A percentile compares a stretch with the other conserved stretches of the same genome.
Evolutionary conservation across 2,113 vertebrate genomes (phyloP).

Genomic region (Saguinus midas): DNA sequence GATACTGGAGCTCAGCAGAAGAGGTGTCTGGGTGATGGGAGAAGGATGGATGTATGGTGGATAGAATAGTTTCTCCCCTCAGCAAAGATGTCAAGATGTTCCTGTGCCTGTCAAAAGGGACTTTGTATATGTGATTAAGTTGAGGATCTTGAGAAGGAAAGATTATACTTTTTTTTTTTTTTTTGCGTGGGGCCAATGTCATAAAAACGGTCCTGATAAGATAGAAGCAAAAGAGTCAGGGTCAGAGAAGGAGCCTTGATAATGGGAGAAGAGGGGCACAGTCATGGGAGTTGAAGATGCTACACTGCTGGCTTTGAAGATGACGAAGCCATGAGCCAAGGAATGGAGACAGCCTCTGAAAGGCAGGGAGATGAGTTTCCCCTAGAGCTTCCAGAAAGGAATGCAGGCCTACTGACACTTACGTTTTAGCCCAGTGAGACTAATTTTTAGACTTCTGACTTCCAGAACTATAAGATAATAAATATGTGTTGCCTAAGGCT

Average conservation of each 20-base stretch:
- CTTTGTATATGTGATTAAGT: background rate
- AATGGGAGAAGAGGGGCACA: background rate
- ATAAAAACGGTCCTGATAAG: background rate
- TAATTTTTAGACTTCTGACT: background rate
- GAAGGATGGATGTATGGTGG: background rate
- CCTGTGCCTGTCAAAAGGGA: background rate
- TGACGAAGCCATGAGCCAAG: background rate
- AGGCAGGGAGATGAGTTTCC: background rate
- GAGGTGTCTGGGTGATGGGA: background rate
- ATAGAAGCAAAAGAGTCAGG: background rate
- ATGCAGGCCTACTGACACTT: background rate
- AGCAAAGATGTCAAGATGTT: background rate
- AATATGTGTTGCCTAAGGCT: background rate
- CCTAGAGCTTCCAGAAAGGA: background rate
- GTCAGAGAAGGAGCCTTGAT: background rate
- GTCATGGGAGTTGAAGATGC: background rate
- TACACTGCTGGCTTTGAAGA: background rate
- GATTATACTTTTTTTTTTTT: background rate
- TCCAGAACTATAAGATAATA: background rate
- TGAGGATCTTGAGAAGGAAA: background rate
- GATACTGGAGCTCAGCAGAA: background rate
- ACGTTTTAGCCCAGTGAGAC: background rate
- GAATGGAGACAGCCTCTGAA: background rate
- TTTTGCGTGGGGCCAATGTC: background rate
- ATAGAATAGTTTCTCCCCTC: background rate